A percentile compares a stretch with the other conserved stretches of the same genome.
Conservation (phyloP, 2,888 invertebrate genomes). For the Nesidiocoris tenuis region DNA sequence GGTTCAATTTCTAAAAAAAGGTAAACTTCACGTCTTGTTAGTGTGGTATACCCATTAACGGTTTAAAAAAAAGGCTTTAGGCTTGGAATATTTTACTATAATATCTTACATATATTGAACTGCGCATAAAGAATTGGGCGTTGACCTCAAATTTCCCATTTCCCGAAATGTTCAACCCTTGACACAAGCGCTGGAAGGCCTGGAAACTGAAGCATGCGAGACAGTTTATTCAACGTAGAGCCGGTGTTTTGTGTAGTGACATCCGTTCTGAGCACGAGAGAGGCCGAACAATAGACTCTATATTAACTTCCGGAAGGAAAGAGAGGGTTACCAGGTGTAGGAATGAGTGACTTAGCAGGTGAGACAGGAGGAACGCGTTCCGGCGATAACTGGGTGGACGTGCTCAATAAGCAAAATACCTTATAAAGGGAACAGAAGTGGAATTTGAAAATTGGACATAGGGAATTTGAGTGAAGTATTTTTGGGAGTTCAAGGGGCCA, state of each 20-base stretch:
- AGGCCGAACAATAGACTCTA: constrained; percentile 30
- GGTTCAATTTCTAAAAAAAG: too few relatives aligned
- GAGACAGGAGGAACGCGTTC: constrained; percentile 17
- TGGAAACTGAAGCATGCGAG: constrained; percentile 16
- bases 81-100: too few relatives aligned
- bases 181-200: not conserved
- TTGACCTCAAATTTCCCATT: not conserved
- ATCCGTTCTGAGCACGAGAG: constrained; percentile 9
- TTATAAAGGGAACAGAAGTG: not conserved
- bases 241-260: constrained; percentile 40
- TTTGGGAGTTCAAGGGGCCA: not conserved
- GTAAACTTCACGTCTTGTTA: too few relatives aligned
- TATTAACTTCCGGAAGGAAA: constrained; percentile 29
- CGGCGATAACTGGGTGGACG: constrained; percentile 15
- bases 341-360: not conserved
- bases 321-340: not conserved
- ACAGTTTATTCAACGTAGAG: constrained; percentile 39
- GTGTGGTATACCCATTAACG: too few relatives aligned
- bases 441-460: not conserved
- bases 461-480: not conserved
- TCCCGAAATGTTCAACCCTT: not conserved
- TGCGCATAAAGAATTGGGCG: too few relatives aligned
- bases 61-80: too few relatives aligned
- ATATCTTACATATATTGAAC: too few relatives aligned
- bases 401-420: not conserved